A percentile compares a stretch with the other conserved stretches of the same genome.
Evolutionary conservation across 2,888 invertebrate species (phyloP).

Genomic region (Chaetogeoica ovagalla): DNA sequence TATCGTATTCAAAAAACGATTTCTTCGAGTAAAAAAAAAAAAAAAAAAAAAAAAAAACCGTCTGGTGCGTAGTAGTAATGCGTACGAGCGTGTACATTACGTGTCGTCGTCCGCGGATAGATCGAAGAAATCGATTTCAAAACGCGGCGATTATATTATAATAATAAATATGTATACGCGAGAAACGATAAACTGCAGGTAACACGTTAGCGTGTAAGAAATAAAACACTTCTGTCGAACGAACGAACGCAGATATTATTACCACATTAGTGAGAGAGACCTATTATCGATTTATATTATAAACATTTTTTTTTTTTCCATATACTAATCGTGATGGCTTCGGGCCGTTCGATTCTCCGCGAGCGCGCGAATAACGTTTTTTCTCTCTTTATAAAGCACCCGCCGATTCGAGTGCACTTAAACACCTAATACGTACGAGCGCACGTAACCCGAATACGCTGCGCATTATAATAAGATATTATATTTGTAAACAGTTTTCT

Average conservation of each 20-base stretch:
- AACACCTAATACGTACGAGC: too few species aligned
- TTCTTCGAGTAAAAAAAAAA: too few species aligned
- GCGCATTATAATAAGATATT: too few species aligned
- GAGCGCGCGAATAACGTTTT: neutral
- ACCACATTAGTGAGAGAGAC: constrained; percentile 16
- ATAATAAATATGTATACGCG: neutral
- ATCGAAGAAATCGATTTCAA: constrained; percentile 43
- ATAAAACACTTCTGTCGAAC: constrained; percentile 24
- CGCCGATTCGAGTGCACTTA: too few species aligned
- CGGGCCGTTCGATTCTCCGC: constrained; percentile 20
- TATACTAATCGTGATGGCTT: constrained; percentile 37
- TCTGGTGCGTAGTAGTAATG: too few species aligned
- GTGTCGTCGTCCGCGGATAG: too few species aligned
- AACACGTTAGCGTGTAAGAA: neutral
- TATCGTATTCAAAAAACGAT: too few species aligned
- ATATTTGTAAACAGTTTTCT: too few species aligned
- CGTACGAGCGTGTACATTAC: too few species aligned
- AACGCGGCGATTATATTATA: constrained; percentile 1
- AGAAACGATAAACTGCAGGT: neutral
- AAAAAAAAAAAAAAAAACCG: too few species aligned
- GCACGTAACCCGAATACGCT: too few species aligned
- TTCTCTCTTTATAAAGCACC: neutral
- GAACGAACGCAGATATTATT: neutral
- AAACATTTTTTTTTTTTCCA: constrained; percentile 18
- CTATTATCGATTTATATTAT: constrained; percentile 5